These are phyloP conservation scores for Petroica traversi DNA, from an alignment of 2,113 vertebrate genomes.

Conservation along the genomic window DNA sequence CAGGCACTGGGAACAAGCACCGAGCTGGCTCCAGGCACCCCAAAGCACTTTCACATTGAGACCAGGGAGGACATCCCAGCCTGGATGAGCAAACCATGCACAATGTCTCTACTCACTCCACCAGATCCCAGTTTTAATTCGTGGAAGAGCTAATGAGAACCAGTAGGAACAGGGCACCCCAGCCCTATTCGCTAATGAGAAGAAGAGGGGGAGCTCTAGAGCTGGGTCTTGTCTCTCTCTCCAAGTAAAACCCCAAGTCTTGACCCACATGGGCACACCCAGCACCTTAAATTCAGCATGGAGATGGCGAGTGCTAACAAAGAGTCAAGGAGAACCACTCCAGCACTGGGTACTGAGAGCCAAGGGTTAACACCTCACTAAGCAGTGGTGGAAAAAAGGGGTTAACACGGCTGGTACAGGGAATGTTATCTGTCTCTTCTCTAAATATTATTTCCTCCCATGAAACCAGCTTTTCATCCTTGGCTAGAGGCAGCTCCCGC, in stretches of 20 bases:
- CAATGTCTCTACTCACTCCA: fast-evolving
- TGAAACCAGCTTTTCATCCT: conserved; percentile 70
- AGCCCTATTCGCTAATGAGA: fast-evolving
- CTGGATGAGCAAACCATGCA: neutral
- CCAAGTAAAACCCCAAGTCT: neutral
- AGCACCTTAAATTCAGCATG: neutral
- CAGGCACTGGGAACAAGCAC: neutral
- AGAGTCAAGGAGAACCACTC: neutral
- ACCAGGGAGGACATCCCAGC: neutral
- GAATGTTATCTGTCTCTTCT: conserved; percentile 43
- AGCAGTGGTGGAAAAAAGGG: neutral
- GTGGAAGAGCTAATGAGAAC: neutral
- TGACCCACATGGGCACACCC: neutral
- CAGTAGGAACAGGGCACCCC: neutral
- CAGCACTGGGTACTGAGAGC: fast-evolving
- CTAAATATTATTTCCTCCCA: conserved; percentile 72
- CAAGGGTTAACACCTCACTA: neutral
- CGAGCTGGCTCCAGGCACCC: neutral
- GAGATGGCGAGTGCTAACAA: neutral
- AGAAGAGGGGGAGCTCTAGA: neutral
- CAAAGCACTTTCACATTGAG: fast-evolving
- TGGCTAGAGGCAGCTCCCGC: conserved; percentile 65
- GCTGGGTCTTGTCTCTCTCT: neutral
- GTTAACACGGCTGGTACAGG: neutral
- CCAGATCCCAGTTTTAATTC: neutral